phyloP scores from a whole-genome alignment of 2,888 invertebrate genomes.

The Girardia tigrina region DNA sequence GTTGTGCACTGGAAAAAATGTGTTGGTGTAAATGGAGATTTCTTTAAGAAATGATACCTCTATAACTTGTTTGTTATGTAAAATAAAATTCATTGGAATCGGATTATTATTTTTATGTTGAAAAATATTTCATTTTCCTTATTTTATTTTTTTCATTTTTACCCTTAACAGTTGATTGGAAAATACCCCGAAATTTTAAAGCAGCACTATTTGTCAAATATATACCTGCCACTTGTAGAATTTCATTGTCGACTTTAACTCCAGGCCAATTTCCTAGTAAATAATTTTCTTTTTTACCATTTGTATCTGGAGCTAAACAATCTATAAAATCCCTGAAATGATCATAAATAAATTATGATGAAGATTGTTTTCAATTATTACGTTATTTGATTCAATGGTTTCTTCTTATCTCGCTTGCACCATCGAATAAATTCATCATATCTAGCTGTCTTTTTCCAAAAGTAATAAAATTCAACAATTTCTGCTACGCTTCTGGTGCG shows the following conservation, averaged over 20 bases:
- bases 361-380: neutral
- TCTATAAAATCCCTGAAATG: neutral
- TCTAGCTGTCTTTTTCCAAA: constrained; percentile 96
- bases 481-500: constrained; percentile 85
- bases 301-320: neutral
- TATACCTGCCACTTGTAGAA: constrained; percentile 3
- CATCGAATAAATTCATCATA: constrained; percentile 75
- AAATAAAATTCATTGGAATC: too few species aligned
- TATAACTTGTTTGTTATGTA: too few species aligned
- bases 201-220: too few species aligned
- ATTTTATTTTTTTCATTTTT: too few species aligned
- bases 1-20: too few species aligned
- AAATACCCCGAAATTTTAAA: too few species aligned
- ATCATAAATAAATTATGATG: neutral
- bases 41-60: too few species aligned
- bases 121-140: too few species aligned
- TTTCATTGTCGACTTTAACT: constrained; percentile 5
- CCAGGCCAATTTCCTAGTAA: neutral
- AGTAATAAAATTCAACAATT: constrained; percentile 72
- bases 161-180: too few species aligned
- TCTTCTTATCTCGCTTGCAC: constrained; percentile 76
- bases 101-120: too few species aligned
- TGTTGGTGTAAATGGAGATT: too few species aligned
- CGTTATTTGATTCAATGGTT: constrained; percentile 45
- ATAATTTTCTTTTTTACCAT: neutral